phyloP scores from a whole-genome alignment of 2,888 invertebrate species.

The Ditylenchus weischeri region DNA sequence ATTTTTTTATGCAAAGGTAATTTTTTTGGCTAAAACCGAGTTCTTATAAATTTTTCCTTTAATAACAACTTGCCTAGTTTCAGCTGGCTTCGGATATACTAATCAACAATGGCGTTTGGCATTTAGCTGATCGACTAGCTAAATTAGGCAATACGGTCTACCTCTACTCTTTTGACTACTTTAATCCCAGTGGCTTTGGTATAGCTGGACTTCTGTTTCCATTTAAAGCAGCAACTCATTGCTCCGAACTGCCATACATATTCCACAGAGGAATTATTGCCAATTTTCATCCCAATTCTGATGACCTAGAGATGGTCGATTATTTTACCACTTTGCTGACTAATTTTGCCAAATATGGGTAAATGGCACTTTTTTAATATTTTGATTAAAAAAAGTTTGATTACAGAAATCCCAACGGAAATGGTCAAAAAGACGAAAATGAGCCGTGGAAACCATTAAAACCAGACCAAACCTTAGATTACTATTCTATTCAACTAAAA shows the following conservation, averaged over 20 bases:
- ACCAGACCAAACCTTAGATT: not conserved
- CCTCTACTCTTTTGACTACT: slow-evolving; percentile 46
- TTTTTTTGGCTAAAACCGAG: too few species aligned
- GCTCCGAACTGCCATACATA: slow-evolving; percentile 48
- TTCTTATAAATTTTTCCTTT: too few species aligned
- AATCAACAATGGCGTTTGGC: slow-evolving; percentile 34
- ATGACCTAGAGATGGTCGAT: slow-evolving; percentile 41
- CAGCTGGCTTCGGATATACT: slow-evolving; percentile 31
- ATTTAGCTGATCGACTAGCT: slow-evolving; percentile 27
- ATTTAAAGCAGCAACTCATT: slow-evolving; percentile 47
- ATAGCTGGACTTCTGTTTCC: slow-evolving; percentile 44
- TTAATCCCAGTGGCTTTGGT: slow-evolving; percentile 40
- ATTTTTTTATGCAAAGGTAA: too few species aligned
- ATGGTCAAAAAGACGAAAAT: not conserved
- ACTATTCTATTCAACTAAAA: slow-evolving; percentile 1
- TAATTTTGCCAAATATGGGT: slow-evolving; percentile 51
- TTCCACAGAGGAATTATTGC: slow-evolving; percentile 43
- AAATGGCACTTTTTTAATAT: slow-evolving; percentile 7
- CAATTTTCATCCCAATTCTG: slow-evolving; percentile 36
- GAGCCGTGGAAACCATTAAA: slow-evolving; percentile 5
- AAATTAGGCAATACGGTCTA: slow-evolving; percentile 32
- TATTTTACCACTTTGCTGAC: slow-evolving; percentile 40
- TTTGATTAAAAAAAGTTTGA: not conserved
- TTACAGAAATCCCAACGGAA: slow-evolving; percentile 11
- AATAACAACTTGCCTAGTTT: too few species aligned